Evolutionary conservation across 2,888 invertebrate species (phyloP), one percentile per base, ranked within the genome.

Genomic region (Brachyptera risi): DNA sequence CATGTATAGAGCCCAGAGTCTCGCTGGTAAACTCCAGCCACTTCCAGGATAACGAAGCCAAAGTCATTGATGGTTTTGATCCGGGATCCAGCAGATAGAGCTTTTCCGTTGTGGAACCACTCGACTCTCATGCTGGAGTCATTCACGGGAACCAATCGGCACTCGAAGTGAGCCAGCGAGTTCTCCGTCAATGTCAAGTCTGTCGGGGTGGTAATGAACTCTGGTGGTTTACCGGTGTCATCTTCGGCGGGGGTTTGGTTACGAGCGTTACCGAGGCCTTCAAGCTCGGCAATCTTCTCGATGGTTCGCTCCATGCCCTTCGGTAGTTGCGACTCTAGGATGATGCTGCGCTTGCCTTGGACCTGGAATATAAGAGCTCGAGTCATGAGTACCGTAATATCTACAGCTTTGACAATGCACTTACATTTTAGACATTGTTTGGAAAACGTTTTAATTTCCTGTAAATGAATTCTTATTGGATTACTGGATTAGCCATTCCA

Each of bases 21-120:
- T 59, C 95, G 84, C 74, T 92, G 91, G 71, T 95, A 94, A 62
- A 96, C 92, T 65, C 95, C 96, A 50, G 92, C 88, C 60, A 98
- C 89, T 80, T 98, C 98, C 65, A 99, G 81, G 68, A 97, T 96
- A 4, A 97, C 96, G 74, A 94, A 96, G 59, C 98, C 97, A 76
- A 98, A 97, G 73, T 98, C 97, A 71, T 95, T 93, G 68, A 96
- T 94, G 0, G 96, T 96, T 76, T 96, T 96, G 67, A 96, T 89
- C 72, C 96, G 85, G 3, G 93, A 93, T 63, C 95, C 93, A 60
- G 92, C 89, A 74, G 90, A 83, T 63, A 98, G 82, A 2, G 95
- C 88, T 75, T 95, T 91, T 44, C 96, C 97, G 74, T 99, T 96
- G 72, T 96, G 96, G 85, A 86, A 97, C 97, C 97, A 98, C 77